phyloP scores from a whole-genome alignment of 1,140 invertebrate species.

The Apis mellifera region DNA sequence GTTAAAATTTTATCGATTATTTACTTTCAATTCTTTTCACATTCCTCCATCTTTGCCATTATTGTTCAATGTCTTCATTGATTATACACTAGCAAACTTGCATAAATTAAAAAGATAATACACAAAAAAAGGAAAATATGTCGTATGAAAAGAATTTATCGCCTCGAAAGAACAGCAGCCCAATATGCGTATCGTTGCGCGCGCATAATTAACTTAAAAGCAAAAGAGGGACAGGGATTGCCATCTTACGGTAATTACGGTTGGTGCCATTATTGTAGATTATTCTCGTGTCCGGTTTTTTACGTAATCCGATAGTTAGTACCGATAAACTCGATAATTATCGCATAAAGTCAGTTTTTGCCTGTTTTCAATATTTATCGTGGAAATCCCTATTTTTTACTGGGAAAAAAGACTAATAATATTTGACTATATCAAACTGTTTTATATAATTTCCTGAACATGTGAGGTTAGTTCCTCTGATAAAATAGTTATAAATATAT shows the following conservation, averaged over 20 bases:
- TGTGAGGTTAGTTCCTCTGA: no score
- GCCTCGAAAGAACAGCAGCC: slow-evolving; percentile 44
- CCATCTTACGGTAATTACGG: slow-evolving; percentile 60
- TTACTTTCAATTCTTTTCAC: no score
- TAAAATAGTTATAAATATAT: no score
- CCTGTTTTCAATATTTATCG: not conserved
- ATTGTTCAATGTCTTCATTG: not conserved
- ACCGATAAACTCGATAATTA: slow-evolving; percentile 42
- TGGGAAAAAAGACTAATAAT: no score
- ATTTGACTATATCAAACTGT: no score
- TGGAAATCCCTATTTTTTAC: not conserved
- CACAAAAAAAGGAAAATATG: slow-evolving; percentile 7
- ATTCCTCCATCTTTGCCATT: not conserved
- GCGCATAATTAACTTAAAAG: slow-evolving; percentile 65
- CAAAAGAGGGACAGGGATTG: slow-evolving; percentile 14
- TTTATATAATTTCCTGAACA: no score
- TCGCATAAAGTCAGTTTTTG: slow-evolving; percentile 30
- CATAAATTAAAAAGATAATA: not conserved
- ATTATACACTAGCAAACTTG: not conserved
- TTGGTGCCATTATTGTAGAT: slow-evolving; percentile 63
- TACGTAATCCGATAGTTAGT: slow-evolving; percentile 14
- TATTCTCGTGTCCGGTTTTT: slow-evolving; percentile 47
- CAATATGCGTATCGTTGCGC: slow-evolving; percentile 60
- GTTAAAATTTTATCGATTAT: no score
- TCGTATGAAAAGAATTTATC: slow-evolving; percentile 59